These are phyloP conservation scores for Acrocephalus scirpaceus DNA, from an alignment of 2,797 vertebrate genomes.

Conservation along the genomic window DNA sequence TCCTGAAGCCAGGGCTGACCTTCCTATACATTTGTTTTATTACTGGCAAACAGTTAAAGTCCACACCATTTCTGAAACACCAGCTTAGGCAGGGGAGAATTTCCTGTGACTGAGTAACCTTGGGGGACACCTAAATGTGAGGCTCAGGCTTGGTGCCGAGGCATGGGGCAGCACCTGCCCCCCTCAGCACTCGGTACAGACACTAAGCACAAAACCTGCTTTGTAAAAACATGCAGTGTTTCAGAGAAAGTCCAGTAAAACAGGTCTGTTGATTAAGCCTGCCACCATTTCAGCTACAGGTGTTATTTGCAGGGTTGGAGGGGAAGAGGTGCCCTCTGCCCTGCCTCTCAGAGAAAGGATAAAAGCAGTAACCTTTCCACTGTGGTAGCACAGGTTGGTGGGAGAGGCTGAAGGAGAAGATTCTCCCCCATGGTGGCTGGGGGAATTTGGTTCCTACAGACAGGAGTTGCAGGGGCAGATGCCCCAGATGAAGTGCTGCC, in stretches of 20 bases:
- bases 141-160: not conserved
- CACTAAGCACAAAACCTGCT: not conserved
- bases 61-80: not conserved
- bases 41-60: not conserved
- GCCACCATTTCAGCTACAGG: not conserved
- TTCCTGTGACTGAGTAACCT: not conserved
- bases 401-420: not conserved
- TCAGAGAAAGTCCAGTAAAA: not conserved
- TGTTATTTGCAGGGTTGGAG: not conserved
- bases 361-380: not conserved
- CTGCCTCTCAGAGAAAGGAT: not conserved
- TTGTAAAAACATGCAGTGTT: not conserved
- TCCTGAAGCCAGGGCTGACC: not conserved
- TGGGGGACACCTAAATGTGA: not conserved
- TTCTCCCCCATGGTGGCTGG: too few relatives aligned
- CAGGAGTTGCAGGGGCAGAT: not conserved
- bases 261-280: not conserved
- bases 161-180: not conserved
- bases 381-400: not conserved
- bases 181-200: not conserved
- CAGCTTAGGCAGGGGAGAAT: not conserved
- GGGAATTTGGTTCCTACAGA: not conserved
- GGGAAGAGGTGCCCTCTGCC: not conserved
- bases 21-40: not conserved
- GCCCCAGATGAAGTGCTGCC: not conserved